Base-by-base conservation (phyloP, 1,140 invertebrate species). In the Helicoverpa armigera region DNA sequence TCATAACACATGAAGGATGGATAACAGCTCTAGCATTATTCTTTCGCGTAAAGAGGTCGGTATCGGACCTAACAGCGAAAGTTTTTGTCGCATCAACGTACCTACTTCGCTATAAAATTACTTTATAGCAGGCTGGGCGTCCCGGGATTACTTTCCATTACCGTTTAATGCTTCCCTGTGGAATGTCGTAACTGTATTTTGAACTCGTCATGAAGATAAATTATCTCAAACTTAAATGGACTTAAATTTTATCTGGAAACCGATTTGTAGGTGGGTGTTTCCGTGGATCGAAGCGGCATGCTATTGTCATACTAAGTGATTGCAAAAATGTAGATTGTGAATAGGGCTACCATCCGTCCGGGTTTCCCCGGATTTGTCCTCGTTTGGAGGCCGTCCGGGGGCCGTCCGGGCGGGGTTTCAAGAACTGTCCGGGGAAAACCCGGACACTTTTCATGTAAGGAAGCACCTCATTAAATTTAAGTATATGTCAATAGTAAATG, bases 1-100 rank as follows among this genome's bases (percentile, higher is more conserved):
- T 75, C 69, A 73, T 80, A 69, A 13, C 56, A 83, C 12, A 53
- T 56, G 74, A 77, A 61, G 50, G 58, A 69, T 69, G 65, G 43
- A 35, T 69, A 43, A 16, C 16, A 69, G 16, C 50, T 13, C 7
- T 18, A 50, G 43, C 43, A 69, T 50, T 18, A 69, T 50, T 69
- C 10, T 18, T 3, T 58, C 60, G 16, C 43, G 72, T 60, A 16
- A 61, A 9, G 54, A 18, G 23, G 35, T 18, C 54, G 16, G 48
- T 5, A 60, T 74, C 31, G 29, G 18, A 74, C 43, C 16, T 58
- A 18, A 29, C 23, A 60, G 7, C 35, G 35, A 74, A 74, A 74
- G 72, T 74, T 74, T 74, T 35, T 3, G 53, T 61, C 72, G 35
- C 60, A 60, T 23, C 16, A 10, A 31, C 31, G 11, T 13, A 56